Conservation (phyloP, 1,140 invertebrate genomes). For the Rhizoglyphus robini region DNA sequence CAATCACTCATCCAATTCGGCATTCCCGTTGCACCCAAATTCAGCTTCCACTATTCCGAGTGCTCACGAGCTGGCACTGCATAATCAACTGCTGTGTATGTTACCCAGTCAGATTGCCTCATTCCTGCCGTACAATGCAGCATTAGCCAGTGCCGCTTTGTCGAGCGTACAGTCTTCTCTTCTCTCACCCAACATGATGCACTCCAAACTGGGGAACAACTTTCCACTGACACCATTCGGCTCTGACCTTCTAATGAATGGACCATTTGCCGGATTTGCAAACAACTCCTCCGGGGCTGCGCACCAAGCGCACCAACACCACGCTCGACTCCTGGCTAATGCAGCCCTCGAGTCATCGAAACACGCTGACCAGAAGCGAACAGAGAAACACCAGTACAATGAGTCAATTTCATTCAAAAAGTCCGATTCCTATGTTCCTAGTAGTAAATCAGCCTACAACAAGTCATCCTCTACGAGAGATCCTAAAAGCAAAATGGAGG, state of each 20-base stretch:
- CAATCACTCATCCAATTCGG: no score
- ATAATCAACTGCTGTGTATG: neutral
- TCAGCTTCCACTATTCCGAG: neutral
- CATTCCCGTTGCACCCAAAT: neutral
- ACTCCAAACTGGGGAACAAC: neutral
- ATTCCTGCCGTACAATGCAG: neutral
- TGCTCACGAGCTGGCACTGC: neutral
- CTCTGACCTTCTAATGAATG: neutral
- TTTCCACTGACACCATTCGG: neutral
- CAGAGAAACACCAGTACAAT: neutral
- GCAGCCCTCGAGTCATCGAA: neutral
- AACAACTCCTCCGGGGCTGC: no score
- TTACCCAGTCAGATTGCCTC: neutral
- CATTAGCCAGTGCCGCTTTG: neutral
- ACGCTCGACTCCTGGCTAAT: neutral
- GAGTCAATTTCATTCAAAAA: no score
- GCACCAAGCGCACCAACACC: no score
- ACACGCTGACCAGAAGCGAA: neutral
- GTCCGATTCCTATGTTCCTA: no score
- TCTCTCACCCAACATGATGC: neutral
- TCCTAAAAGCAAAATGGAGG: neutral
- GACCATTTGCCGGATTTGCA: neutral
- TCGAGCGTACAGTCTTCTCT: neutral
- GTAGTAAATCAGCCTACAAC: no score
- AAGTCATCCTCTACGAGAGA: no score